Conservation (phyloP, 2,888 invertebrate species). For the Agelastica alni region DNA sequence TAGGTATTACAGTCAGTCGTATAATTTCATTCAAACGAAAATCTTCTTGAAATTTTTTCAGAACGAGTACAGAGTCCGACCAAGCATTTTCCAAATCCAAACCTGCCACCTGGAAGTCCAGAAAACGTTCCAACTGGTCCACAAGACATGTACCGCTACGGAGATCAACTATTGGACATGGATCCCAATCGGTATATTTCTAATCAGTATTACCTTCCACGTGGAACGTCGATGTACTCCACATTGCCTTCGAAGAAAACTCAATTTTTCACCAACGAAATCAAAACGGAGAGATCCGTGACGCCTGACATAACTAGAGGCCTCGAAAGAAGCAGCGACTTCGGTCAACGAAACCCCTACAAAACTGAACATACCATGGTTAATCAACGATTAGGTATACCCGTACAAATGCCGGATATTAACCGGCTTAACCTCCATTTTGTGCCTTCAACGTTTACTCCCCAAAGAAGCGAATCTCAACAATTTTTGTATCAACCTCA, state of each 20-base stretch:
- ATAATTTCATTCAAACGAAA: no score
- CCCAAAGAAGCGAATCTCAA: slow-evolving; percentile 31
- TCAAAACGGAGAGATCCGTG: slow-evolving; percentile 56
- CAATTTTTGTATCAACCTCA: slow-evolving; percentile 8
- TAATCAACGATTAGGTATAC: slow-evolving; percentile 48
- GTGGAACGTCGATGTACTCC: slow-evolving; percentile 45
- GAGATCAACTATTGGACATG: slow-evolving; percentile 34
- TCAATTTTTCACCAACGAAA: slow-evolving; percentile 52
- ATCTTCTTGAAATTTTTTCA: no score
- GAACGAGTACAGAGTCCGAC: slow-evolving; percentile 51
- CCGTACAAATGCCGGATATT: slow-evolving; percentile 46
- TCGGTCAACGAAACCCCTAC: slow-evolving; percentile 28
- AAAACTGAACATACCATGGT: slow-evolving; percentile 37
- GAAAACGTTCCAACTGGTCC: slow-evolving; percentile 26
- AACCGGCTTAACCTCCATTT: slow-evolving; percentile 46
- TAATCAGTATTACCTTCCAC: slow-evolving; percentile 42
- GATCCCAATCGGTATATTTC: slow-evolving; percentile 37
- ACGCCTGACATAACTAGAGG: slow-evolving; percentile 62
- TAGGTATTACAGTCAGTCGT: no score
- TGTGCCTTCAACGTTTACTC: slow-evolving; percentile 33
- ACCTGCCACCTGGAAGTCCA: slow-evolving; percentile 43
- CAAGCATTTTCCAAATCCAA: slow-evolving; percentile 27
- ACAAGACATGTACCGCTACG: slow-evolving; percentile 43
- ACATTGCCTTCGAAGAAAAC: slow-evolving; percentile 59
- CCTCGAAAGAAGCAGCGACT: slow-evolving; percentile 43